Evolutionary conservation across 2,888 invertebrate species (phyloP), one percentile per base, ranked within the genome.

Genomic region (Parnassius smintheus): DNA sequence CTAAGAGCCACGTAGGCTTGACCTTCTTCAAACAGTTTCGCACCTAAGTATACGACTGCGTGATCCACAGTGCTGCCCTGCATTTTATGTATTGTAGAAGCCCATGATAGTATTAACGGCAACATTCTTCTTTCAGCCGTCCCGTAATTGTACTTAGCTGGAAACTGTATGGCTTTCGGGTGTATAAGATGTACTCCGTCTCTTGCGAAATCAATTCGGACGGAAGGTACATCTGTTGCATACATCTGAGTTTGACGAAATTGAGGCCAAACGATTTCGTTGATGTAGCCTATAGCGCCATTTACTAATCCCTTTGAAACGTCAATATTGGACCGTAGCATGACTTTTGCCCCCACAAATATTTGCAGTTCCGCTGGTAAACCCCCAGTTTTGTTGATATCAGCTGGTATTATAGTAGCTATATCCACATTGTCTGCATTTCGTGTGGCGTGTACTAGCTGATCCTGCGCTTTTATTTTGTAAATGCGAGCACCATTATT

Each of bases 241-340:
- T 52, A 52, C 52, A 52, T 52, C 10, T 52, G 52, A 18, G 52
- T 52, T 52, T 3, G 52, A 52, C 52, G 52, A 10, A 52, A 52
- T 35, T 52, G 52, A 52, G 52, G 52, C 52, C 22, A 52, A 52
- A 52, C 52, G 35, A 52, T 52, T 52, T 52, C 52, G 22, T 25
- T 52, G 35, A 25, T 52, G 52, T 52, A 35, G 52, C 52, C 52
- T 52, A 52, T 52, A 52, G 52, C 52, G 52, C 52, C 52, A 52
- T 52, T 52, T 52, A 52, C 52, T 12, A 45, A 45, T 45, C 45
- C 45, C 12, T 45, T 45, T 45, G 45, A 11, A 45, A 45, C 45
- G 45, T 45, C 45, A 45, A 45, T 45, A 12, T 45, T 45, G 45
- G 11, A 45, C 45, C 45, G 45, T 12, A 45, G 12, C 45, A 45